These are phyloP conservation scores for Drosophila simulans DNA, from an alignment of 1,140 invertebrate species.

Conservation along the genomic window DNA sequence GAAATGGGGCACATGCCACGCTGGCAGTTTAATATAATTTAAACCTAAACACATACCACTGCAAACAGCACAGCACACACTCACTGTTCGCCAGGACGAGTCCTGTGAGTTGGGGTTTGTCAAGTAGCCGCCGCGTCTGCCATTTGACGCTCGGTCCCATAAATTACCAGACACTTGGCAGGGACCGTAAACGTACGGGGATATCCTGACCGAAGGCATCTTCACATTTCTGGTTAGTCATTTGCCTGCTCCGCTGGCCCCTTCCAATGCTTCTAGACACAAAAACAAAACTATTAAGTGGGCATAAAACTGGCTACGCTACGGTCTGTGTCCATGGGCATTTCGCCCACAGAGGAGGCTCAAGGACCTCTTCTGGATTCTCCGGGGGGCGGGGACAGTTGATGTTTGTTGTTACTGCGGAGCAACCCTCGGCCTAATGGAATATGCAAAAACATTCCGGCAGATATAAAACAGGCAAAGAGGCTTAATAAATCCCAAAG, in stretches of 20 bases:
- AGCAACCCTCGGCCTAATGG: slow-evolving; percentile 43
- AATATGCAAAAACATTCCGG: slow-evolving; percentile 53
- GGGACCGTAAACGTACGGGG: slow-evolving; percentile 14
- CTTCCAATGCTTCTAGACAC: slow-evolving; percentile 54
- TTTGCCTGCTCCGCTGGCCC: slow-evolving; percentile 51
- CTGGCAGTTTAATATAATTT: slow-evolving; percentile 81
- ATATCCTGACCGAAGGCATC: slow-evolving; percentile 43
- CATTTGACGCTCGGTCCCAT: slow-evolving; percentile 72
- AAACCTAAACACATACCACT: slow-evolving; percentile 74
- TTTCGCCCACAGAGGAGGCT: slow-evolving; percentile 17
- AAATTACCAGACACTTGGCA: slow-evolving; percentile 74
- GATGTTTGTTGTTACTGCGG: slow-evolving; percentile 29
- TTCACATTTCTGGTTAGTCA: slow-evolving; percentile 80
- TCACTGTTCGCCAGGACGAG: background rate
- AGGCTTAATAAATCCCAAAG: slow-evolving; percentile 46
- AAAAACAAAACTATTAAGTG: slow-evolving; percentile 81
- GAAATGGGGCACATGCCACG: slow-evolving; percentile 78
- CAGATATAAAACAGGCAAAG: slow-evolving; percentile 41
- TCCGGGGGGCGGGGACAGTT: slow-evolving; percentile 7
- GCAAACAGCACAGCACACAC: slow-evolving; percentile 27
- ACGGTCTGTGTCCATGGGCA: slow-evolving; percentile 32
- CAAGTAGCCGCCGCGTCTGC: slow-evolving; percentile 76
- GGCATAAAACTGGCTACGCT: slow-evolving; percentile 66
- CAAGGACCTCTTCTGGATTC: slow-evolving; percentile 38
- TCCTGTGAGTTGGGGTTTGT: slow-evolving; percentile 57